Base-by-base conservation (phyloP, 2,888 invertebrate genomes). In the Heliconius charithonia region DNA sequence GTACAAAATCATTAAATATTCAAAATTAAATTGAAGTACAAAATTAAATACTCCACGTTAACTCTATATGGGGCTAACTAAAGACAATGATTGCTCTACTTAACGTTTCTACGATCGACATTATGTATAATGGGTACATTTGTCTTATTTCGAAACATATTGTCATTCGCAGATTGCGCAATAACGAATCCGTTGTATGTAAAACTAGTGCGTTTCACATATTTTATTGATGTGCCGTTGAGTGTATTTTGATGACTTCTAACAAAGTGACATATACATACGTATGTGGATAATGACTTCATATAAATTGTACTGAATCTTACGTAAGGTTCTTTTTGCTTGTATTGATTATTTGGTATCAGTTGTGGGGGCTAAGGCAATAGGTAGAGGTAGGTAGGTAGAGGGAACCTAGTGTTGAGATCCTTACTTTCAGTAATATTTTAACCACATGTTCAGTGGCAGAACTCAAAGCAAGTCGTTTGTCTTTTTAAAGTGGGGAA, bases 121-220 rank as follows among this genome's bases (percentile, higher is more conserved):
- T 78, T 75, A 80, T 37, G 56, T 73, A n/a, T 67, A 80, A 78
- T 72, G 59, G 78, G 76, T 77, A 73, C 80, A 79, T 81, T 77
- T 73, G 80, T 80, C 75, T 63, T 72, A 80, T 81, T 81, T 80
- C 76, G 72, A 73, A 79, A 81, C 75, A 80, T 80, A 80, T 77
- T 79, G 78, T 72, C 67, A 75, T 81, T 81, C 73, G 75, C 29
- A 56, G 66, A 71, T 79, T 77, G 79, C 75, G 74, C 71, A 77
- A 80, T 73, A 25, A 66, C 41, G 66, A 73, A 79, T 78, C 78
- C 71, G 78, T 80, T 73, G 70, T 75, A 78, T 65, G 78, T 71
- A 76, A 80, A 80, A 78, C 51, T 65, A 74, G 66, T 77, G 41
- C 75, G 75, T 76, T 81, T 67, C 65, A 74, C 59, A 70, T 25